Base-by-base conservation (phyloP, 2,797 vertebrate species). In the Peromyscus attwateri region DNA sequence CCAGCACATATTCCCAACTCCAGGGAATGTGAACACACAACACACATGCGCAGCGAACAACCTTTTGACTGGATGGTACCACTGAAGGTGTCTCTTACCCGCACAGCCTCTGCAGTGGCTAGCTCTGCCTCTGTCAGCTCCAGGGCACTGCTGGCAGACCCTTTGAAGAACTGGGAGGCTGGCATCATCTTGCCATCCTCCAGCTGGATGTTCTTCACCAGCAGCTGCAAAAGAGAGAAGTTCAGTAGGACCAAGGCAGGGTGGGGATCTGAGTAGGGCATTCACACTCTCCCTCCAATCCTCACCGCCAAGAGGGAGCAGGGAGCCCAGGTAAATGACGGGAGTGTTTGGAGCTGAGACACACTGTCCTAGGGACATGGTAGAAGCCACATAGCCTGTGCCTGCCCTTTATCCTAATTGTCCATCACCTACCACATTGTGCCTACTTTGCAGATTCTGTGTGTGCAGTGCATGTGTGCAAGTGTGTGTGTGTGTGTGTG, bases 131-230 rank as follows among this genome's bases (percentile, higher is more conserved):
- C 98, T 0, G 98, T 99, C 71, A 99, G 99, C 96, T 99, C 99
- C 92, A 99, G 98, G 52, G 98, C 96, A 21, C 98, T 97, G 11
- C 96, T 99, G 93, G 98, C 98, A 1, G 97, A 98, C 2, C 98
- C 98, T 71, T 91, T 76, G 94, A 99, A 99, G 98, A 99, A 99
- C 93, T 99, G 99, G 0, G 99, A 98, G 6, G 99, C 99, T 2
- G 99, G 97, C 64, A 99, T 99, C 99, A 99, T 99, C 98, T 99
- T 99, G 55, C 99, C 99, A 71, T 99, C 98, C 90, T 99, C 99
- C 97, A 99, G 99, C 98, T 99, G 99, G 37, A 99, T 98, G 93
- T 99, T 99, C 97, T 99, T 99, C 93, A 99, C 99, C 94, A 99
- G 49, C 88, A 99, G 87, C 99, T 99, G 97, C 5, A 29, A 49